phyloP scores from a whole-genome alignment of 2,113 vertebrate genomes.

The Carettochelys insculpta region DNA sequence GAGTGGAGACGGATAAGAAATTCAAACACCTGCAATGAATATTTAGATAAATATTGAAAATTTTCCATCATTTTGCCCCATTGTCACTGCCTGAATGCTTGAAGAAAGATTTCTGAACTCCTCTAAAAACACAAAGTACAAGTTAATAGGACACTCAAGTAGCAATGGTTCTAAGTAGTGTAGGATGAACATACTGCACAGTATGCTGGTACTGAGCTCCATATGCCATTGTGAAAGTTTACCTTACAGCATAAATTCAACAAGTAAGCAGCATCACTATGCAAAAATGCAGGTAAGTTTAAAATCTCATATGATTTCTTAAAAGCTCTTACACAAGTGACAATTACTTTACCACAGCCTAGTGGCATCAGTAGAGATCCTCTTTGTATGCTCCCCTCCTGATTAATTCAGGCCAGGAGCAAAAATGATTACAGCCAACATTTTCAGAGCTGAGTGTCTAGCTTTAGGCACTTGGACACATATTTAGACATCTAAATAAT shows the following conservation, averaged over 20 bases:
- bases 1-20: slow-evolving; percentile 96
- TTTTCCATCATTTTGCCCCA: background rate
- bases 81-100: background rate
- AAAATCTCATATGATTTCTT: background rate
- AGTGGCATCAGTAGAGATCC: background rate
- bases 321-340: background rate
- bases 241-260: background rate
- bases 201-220: background rate
- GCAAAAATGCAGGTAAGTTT: background rate
- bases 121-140: background rate
- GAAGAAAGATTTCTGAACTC: background rate
- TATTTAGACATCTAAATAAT: background rate
- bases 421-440: background rate
- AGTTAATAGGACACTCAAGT: background rate
- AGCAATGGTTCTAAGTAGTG: background rate
- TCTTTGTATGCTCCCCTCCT: background rate
- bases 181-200: background rate
- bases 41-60: background rate
- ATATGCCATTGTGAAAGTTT: background rate
- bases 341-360: background rate
- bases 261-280: background rate
- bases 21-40: slow-evolving; percentile 89
- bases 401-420: background rate
- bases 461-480: background rate
- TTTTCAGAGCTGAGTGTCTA: background rate